Base-by-base conservation (phyloP, 37 sponge, comb jelly and placozoan species). In the Beroe ovata region DNA sequence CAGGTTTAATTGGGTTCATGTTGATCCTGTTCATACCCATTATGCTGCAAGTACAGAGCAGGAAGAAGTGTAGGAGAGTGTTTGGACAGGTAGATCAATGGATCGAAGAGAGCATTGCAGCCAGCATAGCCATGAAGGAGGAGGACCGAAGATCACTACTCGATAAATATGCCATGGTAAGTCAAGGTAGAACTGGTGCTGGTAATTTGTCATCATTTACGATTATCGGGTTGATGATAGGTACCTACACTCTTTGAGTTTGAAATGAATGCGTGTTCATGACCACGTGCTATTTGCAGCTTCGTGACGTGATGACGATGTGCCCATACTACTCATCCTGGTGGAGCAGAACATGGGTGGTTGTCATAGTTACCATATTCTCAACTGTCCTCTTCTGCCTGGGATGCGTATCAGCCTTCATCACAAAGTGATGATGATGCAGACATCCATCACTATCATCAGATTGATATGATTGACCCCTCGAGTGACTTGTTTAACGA, bases 261-360 rank as follows among this genome's bases (percentile, higher is more conserved):
- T n/a, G n/a, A n/a, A n/a, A n/a, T n/a, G n/a, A n/a, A n/a, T n/a
- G n/a, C n/a, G n/a, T n/a, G n/a, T 58, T 18, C 18, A 58, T 19
- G 16, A 58, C 16, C 59, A 19, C 59, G 11, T 18, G 11, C 59
- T 18, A 11, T n/a, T n/a, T n/a, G 4, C 84, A 77, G 84, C 28
- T 77, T 0, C 42, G 84, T 40, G 84, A 77, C 47, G 84, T 77
- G 26, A 77, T 77, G 84, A 77, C 84, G 22, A 77, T 77, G 84
- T 32, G 36, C 1, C 84, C 84, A 11, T 77, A 77, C 47, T 77
- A 77, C 84, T 32, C 36, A 6, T 42, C 54, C 26, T 77, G 84
- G 84, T 77, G 84, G 84, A 77, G 84, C 54, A 38, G 84, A 36
- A 77, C 84, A 42, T 77, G 84, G 84, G 84, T 77, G 2, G 84